Percentiles rank a stretch among this genome's conserved stretches.
phyloP scores from a whole-genome alignment of 2,888 invertebrate species.

The Phytoseiulus persimilis region DNA sequence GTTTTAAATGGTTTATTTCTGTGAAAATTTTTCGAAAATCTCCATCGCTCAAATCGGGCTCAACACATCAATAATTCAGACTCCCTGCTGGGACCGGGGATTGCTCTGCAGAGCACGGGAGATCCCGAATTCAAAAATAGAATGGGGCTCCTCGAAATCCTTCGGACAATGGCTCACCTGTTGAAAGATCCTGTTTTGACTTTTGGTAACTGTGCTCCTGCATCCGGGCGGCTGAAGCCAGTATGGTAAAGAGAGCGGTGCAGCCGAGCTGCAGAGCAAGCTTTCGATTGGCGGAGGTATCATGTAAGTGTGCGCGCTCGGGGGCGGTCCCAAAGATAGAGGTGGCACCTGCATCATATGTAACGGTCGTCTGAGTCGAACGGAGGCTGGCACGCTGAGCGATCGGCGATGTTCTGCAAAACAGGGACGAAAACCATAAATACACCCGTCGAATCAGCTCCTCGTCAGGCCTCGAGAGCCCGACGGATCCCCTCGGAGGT shows the following conservation, averaged over 20 bases:
- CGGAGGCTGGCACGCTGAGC: neutral
- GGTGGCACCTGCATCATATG: slow-evolving; percentile 8
- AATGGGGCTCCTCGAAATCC: too few relatives aligned
- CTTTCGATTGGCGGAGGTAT: slow-evolving; percentile 36
- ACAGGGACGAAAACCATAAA: neutral
- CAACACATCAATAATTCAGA: neutral
- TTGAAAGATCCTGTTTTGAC: slow-evolving; percentile 1
- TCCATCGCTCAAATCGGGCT: neutral
- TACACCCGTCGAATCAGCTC: neutral
- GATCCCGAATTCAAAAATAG: too few relatives aligned
- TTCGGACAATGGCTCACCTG: neutral
- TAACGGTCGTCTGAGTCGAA: neutral
- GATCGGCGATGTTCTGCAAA: slow-evolving; percentile 22
- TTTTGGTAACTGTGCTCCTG: neutral
- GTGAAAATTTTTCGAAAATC: neutral
- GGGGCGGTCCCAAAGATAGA: neutral
- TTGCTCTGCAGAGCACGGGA: too few relatives aligned
- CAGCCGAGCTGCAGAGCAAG: slow-evolving; percentile 13
- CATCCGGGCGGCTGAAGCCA: slow-evolving; percentile 36
- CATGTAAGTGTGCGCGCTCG: slow-evolving; percentile 16
- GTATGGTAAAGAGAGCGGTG: slow-evolving; percentile 14
- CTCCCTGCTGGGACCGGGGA: too few relatives aligned
- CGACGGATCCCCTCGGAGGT: too few relatives aligned
- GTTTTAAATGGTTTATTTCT: neutral
- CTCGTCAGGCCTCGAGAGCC: neutral